Conservation (phyloP, 2,113 vertebrate species). For the Struthio camelus region DNA sequence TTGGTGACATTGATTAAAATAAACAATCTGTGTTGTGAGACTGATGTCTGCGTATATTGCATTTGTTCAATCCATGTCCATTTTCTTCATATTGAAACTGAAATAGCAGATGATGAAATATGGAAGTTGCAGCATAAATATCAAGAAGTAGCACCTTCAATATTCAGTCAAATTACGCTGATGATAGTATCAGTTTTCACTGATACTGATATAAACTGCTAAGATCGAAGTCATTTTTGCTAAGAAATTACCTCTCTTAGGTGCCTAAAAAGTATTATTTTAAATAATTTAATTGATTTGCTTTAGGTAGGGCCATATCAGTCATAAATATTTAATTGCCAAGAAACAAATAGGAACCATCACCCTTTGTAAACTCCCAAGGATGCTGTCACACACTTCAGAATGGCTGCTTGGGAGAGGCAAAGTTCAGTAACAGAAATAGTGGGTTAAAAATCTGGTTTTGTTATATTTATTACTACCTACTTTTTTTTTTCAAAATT, state of each 20-base stretch:
- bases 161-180: not conserved
- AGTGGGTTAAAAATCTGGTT: not conserved
- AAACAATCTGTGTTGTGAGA: not conserved
- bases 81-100: not conserved
- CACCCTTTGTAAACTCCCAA: not conserved
- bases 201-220: too few relatives aligned
- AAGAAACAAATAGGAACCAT: not conserved
- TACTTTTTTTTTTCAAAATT: not conserved
- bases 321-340: not conserved
- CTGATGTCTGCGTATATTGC: not conserved
- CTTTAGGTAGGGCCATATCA: not conserved
- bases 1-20: conserved; percentile 12
- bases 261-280: not conserved
- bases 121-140: not conserved
- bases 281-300: not conserved
- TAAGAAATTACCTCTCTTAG: not conserved
- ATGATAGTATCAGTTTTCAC: not conserved
- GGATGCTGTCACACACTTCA: not conserved
- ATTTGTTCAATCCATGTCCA: conserved; percentile 10
- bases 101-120: conserved; percentile 7
- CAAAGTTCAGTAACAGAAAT: not conserved
- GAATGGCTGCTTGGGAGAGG: not conserved
- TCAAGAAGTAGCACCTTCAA: not conserved
- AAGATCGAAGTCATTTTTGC: not conserved
- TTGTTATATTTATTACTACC: not conserved